These are phyloP conservation scores for Palaemon carinicauda DNA, from an alignment of 1,140 invertebrate genomes.

Conservation along the genomic window DNA sequence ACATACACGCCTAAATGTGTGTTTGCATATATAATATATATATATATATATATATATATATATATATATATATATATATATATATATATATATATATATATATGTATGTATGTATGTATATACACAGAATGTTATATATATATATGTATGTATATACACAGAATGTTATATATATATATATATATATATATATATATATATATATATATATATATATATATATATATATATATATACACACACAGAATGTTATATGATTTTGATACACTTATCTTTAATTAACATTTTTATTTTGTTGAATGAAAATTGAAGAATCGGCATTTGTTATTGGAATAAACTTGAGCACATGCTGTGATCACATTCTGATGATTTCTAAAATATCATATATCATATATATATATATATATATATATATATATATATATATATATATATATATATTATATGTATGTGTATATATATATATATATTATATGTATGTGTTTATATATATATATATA, in stretches of 20 bases:
- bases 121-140: not conserved
- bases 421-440: not conserved
- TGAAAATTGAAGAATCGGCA: too few species aligned
- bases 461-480: not conserved
- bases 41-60: not conserved
- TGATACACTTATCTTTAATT: too few species aligned
- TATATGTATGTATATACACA: not conserved
- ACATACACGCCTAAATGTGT: not conserved
- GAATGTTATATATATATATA: not conserved
- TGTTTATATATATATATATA: not conserved
- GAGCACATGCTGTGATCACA: too few species aligned
- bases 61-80: not conserved
- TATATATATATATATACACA: too few species aligned
- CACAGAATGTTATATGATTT: too few species aligned
- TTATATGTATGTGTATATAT: not conserved
- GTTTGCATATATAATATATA: not conserved
- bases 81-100: too few species aligned
- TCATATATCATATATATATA: not conserved
- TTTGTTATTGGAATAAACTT: too few species aligned
- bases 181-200: not conserved
- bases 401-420: not conserved
- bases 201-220: not conserved
- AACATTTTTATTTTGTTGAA: too few species aligned
- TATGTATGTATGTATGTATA: not conserved
- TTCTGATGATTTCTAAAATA: not conserved